Percentiles rank a stretch among this genome's conserved stretches.
These are phyloP conservation scores for Myathropa florea DNA, from an alignment of 2,888 invertebrate genomes.

Conservation along the genomic window DNA sequence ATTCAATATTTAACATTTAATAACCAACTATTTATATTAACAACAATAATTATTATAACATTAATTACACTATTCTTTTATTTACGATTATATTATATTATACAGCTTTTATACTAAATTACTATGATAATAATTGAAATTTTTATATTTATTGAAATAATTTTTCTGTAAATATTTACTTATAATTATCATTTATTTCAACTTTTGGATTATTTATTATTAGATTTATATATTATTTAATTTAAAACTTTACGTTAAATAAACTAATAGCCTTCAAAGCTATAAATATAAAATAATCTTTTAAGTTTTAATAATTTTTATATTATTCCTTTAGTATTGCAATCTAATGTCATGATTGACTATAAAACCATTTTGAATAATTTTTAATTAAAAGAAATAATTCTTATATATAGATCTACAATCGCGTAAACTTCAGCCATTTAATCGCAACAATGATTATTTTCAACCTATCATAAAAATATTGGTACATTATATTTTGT, in stretches of 20 bases:
- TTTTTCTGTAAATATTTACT: conserved; percentile 72
- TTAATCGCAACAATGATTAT: too few species aligned
- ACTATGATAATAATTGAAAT: conserved; percentile 81
- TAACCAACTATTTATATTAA: conserved; percentile 80
- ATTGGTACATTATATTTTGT: conserved; percentile 87
- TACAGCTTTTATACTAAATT: conserved; percentile 81
- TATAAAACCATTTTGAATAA: conserved; percentile 78
- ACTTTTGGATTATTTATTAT: too few species aligned
- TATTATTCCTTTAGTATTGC: conserved; percentile 83
- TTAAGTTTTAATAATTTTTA: conserved; percentile 64
- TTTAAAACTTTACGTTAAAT: too few species aligned
- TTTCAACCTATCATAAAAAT: too few species aligned
- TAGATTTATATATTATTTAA: too few species aligned
- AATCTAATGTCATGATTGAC: conserved; percentile 83
- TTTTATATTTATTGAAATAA: conserved; percentile 78
- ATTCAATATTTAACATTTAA: conserved; percentile 82
- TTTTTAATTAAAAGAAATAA: too few species aligned
- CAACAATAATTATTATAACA: conserved; percentile 82
- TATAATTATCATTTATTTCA: too few species aligned
- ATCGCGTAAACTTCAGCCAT: too few species aligned
- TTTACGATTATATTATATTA: conserved; percentile 82
- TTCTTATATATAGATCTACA: too few species aligned
- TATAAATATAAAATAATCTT: too few species aligned
- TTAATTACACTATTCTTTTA: conserved; percentile 83
- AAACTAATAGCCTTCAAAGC: too few species aligned